These are phyloP conservation scores for Parasteatoda tepidariorum DNA, from an alignment of 1,140 invertebrate species.

Conservation along the genomic window DNA sequence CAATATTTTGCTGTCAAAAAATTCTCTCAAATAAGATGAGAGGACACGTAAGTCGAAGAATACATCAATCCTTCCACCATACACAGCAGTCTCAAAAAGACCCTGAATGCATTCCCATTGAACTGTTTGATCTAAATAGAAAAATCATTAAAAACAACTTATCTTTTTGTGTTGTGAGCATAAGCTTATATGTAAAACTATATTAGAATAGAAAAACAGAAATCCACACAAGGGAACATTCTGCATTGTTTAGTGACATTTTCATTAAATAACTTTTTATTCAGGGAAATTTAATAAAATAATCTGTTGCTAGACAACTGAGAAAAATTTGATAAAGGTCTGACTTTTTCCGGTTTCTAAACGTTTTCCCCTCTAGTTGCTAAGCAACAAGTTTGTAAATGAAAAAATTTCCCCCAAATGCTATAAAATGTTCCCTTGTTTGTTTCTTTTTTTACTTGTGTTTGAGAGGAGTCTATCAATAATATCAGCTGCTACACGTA, in stretches of 20 bases:
- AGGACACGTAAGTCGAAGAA: slow-evolving; percentile 81
- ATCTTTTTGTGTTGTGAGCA: not conserved
- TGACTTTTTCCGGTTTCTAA: too few relatives aligned
- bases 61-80: slow-evolving; percentile 89
- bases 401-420: too few relatives aligned
- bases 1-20: slow-evolving; percentile 75
- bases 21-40: slow-evolving; percentile 78
- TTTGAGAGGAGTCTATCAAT: slow-evolving; percentile 74
- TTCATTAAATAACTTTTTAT: too few relatives aligned
- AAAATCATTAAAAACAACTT: not conserved
- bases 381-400: too few relatives aligned
- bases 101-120: slow-evolving; percentile 86
- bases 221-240: not conserved
- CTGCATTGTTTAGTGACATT: too few relatives aligned
- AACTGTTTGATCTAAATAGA: slow-evolving; percentile 62
- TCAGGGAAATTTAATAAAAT: too few relatives aligned
- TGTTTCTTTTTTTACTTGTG: slow-evolving; percentile 65
- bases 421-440: too few relatives aligned
- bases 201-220: not conserved
- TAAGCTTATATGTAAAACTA: not conserved
- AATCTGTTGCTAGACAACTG: too few relatives aligned
- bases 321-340: not conserved
- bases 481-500: slow-evolving; percentile 81
- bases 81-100: slow-evolving; percentile 84
- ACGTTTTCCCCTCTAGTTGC: too few relatives aligned